Evolutionary conservation across 2,797 vertebrate species (phyloP), one percentile per base, ranked within the genome.

Genomic region (Momotus momota): DNA sequence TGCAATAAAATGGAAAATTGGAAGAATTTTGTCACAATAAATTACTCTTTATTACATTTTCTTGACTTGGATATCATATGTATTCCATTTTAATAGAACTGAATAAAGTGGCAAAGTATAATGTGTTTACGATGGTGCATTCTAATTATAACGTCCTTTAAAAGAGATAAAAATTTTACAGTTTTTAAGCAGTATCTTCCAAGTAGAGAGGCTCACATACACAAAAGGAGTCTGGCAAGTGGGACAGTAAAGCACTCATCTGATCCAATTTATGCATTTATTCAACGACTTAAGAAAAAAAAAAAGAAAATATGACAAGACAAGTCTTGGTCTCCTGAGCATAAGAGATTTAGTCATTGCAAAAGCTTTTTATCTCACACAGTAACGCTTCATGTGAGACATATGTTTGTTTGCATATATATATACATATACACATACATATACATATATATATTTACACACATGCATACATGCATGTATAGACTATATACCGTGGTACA

Each of bases 341-440:
- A 67, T 27, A 41, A n/a, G 13, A 73, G 12, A 90, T 22, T 9
- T 2, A 72, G 58, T 48, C 45, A n/a, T 75, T 10, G 3, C 43
- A 72, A 66, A 69, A 79, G 54, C 26, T 64, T 35, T 33, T 23
- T 61, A 27, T 62, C 51, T 75, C 55, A 65, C 13, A 49, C 23
- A 73, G 26, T 29, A 65, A n/a, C 38, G 71, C 48, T 38, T 60
- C 27, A 26, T 3, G 19, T 2, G 10, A 90, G 22, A 48, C 3
- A 7, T 0, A 4, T 15, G 0, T 38, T 35, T 84, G 13, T 23
- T 15, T 14, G 5, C 31, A 33, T 35, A 23, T 12, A 35, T 1
- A 33, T 25, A 4, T 15, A 17, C 8, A 51, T 0, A 41, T 5
- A 45, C 11, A 45, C 7, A 61, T 5, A 51, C 7, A 60, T 3